phyloP scores from a whole-genome alignment of 1,140 invertebrate genomes.

The Aplysia californica region DNA sequence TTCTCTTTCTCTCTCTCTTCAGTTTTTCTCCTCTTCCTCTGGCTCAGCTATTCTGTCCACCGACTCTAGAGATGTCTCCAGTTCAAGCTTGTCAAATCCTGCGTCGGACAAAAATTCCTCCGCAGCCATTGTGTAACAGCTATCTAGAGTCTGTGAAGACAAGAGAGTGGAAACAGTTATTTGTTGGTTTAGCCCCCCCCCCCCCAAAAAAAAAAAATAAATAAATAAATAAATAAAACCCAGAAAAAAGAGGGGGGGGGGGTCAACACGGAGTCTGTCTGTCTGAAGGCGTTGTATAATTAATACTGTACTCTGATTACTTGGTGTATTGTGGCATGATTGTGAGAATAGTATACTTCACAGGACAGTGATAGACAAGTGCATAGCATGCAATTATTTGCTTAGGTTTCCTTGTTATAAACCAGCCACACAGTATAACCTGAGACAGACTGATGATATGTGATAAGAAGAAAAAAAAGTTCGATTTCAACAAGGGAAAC shows the following conservation, averaged over 20 bases:
- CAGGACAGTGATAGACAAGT: too few relatives aligned
- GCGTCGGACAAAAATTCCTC: slow-evolving; percentile 18
- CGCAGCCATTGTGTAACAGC: slow-evolving; percentile 5
- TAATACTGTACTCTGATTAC: neutral
- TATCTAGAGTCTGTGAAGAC: slow-evolving; percentile 6
- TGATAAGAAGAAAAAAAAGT: too few relatives aligned
- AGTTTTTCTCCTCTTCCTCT: neutral
- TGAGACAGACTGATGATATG: too few relatives aligned
- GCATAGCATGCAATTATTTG: too few relatives aligned
- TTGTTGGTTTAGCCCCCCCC: too few relatives aligned
- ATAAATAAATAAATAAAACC: neutral
- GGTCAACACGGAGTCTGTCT: neutral
- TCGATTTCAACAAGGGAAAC: too few relatives aligned
- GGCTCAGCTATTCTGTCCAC: slow-evolving; percentile 12
- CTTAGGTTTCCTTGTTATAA: too few relatives aligned
- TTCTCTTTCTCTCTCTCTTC: neutral
- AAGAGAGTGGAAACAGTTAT: too few relatives aligned
- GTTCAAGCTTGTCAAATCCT: slow-evolving; percentile 10
- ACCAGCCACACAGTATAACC: too few relatives aligned
- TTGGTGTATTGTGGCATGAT: too few relatives aligned
- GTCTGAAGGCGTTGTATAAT: neutral
- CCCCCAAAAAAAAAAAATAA: neutral
- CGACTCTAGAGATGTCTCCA: slow-evolving; percentile 13
- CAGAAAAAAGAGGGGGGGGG: neutral
- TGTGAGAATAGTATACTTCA: too few relatives aligned